A percentile compares a stretch with the other conserved stretches of the same genome.
Conservation (phyloP, 1,140 invertebrate species). For the Caenorhabditis elegans region WBcel235 BX284602.5:12990501-12991000, state of each 20-base stretch:
- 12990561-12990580: no score
- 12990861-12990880: no score
- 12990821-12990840: no score
- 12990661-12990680: not conserved
- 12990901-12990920: not conserved
- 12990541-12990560: no score
- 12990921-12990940: not conserved
- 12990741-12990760: slow-evolving; percentile 12
- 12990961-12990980: not conserved
- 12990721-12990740: not conserved
- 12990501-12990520: not conserved
- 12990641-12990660: not conserved
- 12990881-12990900: slow-evolving; percentile 24
- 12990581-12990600: slow-evolving; percentile 29
- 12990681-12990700: no score
- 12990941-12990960: slow-evolving; percentile 1
- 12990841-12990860: no score
- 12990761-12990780: not conserved
- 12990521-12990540: not conserved
- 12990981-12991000: no score
- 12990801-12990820: slow-evolving; percentile 8
- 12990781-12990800: not conserved
- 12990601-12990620: slow-evolving; percentile 12
- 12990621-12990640: slow-evolving; percentile 28
- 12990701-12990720: not conserved